Evolutionary conservation across 2,888 invertebrate genomes (phyloP), one percentile per base, ranked within the genome.

Genomic region (Drosophila hamatofila): DNA sequence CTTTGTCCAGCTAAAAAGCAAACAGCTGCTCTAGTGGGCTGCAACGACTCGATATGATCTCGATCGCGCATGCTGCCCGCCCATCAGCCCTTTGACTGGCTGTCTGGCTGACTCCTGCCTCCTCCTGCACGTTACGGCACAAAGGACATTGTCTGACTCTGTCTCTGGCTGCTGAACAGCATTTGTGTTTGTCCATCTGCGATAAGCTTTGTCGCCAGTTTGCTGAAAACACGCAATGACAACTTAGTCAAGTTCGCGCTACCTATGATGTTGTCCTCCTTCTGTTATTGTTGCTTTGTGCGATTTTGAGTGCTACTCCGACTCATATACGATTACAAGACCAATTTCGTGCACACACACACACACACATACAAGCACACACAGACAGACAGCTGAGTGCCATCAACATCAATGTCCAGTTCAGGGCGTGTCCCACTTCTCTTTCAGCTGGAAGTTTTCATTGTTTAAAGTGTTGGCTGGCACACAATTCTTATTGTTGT

Each of bases 171-270:
- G 78, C 64, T 54, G 55, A 41, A 30, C 63, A 56, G 64, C 84
- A 75, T 79, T 85, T 88, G 87, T 88, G 81, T 83, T 73, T 87
- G 86, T 80, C 79, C 87, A 89, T 89, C 90, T 72, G 77, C 75
- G 87, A 88, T 88, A 88, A 89, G 87, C 82, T 83, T 80, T 81
- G 73, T 81, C 80, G 81, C 74, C 80, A 83, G 88, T 86, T 89
- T 89, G 90, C 72, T 67, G 79, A 62, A 84, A 90, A 88, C 88
- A 88, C 88, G 88, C 88, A 88, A 86, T 72, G 89, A 88, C 77
- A 83, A 87, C 79, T 80, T 81, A 52, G 66, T 66, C 57, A 63
- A 72, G 37, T 72, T 79, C 27, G 72, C 46, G 72, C 69, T 74
- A 71, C 73, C 70, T 72, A 60, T 77, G 67, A 77, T 80, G 80